Evolutionary conservation across 2,797 vertebrate species (phyloP).

Genomic region (Sphenopsis melanotis): DNA sequence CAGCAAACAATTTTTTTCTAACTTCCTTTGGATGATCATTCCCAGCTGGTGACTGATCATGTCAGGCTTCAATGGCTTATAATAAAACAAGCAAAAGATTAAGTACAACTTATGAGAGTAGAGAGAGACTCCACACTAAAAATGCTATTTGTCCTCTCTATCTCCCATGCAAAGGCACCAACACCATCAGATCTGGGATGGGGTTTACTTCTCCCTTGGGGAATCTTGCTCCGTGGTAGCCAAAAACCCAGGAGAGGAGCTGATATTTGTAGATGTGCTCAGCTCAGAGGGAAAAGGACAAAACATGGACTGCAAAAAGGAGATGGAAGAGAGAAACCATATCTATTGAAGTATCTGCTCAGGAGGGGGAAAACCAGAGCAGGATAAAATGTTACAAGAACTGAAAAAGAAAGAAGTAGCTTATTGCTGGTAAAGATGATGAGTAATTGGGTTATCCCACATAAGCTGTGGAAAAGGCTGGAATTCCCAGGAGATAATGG

Average conservation of each 20-base stretch:
- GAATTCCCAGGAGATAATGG: background rate
- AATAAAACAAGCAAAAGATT: background rate
- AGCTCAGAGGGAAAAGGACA: background rate
- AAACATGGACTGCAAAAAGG: background rate
- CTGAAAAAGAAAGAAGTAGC: background rate
- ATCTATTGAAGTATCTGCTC: background rate
- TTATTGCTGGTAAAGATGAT: background rate
- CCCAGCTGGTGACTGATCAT: background rate
- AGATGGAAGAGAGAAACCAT: background rate
- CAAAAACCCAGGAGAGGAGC: background rate
- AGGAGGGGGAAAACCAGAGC: background rate
- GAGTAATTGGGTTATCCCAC: background rate
- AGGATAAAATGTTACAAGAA: background rate
- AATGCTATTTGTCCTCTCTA: background rate
- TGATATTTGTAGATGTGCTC: background rate
- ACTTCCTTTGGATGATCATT: background rate
- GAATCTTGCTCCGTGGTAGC: background rate
- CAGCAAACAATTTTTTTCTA: background rate
- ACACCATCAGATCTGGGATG: background rate
- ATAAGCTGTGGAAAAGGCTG: background rate
- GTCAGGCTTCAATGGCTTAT: rapidly evolving
- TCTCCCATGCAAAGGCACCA: background rate
- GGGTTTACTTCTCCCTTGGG: rapidly evolving
- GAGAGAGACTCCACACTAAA: background rate
- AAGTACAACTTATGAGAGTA: background rate